Evolutionary conservation across 2,888 invertebrate species (phyloP), one percentile per base, ranked within the genome.

Genomic region (Shargacucullia verbasci): DNA sequence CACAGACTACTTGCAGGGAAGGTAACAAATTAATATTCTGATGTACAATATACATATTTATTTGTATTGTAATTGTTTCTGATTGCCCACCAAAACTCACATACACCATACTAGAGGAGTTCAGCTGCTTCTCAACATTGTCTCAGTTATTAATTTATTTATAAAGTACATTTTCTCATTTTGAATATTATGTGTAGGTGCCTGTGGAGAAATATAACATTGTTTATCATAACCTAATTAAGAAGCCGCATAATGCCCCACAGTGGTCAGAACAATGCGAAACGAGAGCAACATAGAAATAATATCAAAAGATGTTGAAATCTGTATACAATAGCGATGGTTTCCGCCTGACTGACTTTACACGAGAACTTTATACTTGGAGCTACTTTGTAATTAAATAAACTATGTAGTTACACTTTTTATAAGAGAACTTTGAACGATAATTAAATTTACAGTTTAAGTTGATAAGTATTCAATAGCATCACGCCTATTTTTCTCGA

Each of bases 241-340:
- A 40, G 20, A 35, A 39, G 27, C 27, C 25, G 12, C 41, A 12
- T 1, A 34, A 29, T 40, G 27, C 27, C 25, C 11, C 41, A 12
- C 0, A 34, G 15, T 33, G 12, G 10, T n/a, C n/a, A 14, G 25
- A 45, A 57, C 45, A 62, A 37, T 34, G 33, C 33, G 33, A 44
- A 1, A 2, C 6, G 11, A 27, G 20, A 33, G 40, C 38, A 49
- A 25, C 43, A 20, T 11, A 10, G 27, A 40, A 14, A 47, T 31
- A 40, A 31, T 27, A 9, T 4, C 20, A 27, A 12, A 20, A 27
- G n/a, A 37, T 20, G 33, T n/a, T 35, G 38, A 3, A 33, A 20
- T 14, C 0, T 12, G 41, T 5, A 14, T n/a, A 44, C 46, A 39
- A 39, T 39, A 35, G 34, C 34, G 6, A n/a, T n/a, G 44, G 14